A percentile compares a stretch with the other conserved stretches of the same genome.
These are phyloP conservation scores for Drosophila rufa DNA, from an alignment of 1,140 invertebrate species.

Conservation along the genomic window DNA sequence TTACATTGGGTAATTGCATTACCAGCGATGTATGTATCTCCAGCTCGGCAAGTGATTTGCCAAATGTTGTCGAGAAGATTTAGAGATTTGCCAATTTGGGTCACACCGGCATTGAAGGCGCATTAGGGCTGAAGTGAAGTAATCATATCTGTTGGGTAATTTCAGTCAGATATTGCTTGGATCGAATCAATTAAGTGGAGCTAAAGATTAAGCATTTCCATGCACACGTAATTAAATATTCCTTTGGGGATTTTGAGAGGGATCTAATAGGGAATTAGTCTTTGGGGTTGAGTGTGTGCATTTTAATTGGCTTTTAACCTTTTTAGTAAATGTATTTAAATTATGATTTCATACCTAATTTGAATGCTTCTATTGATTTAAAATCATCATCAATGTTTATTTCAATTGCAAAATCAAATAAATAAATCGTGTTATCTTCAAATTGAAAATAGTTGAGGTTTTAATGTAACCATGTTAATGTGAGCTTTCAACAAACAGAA, in stretches of 20 bases:
- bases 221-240: slow-evolving; percentile 15
- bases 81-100: slow-evolving; percentile 49
- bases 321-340: no score
- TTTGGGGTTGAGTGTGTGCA: background rate
- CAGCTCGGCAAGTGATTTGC: slow-evolving; percentile 42
- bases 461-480: no score
- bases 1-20: slow-evolving; percentile 65
- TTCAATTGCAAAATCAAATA: no score
- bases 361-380: no score
- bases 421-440: no score
- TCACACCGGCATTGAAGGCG: slow-evolving; percentile 32
- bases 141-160: slow-evolving; percentile 34
- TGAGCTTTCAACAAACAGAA: no score
- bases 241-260: background rate
- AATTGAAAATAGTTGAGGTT: no score
- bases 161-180: background rate
- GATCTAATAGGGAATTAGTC: background rate
- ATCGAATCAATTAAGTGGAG: slow-evolving; percentile 24
- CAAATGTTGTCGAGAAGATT: slow-evolving; percentile 46
- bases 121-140: slow-evolving; percentile 29
- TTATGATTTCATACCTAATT: no score
- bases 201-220: background rate
- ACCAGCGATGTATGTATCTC: slow-evolving; percentile 15
- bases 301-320: background rate
- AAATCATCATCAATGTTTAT: no score